Percentiles rank a stretch among this genome's conserved stretches.
These are phyloP conservation scores for Macaca fascicularis DNA, from an alignment of 2,113 vertebrate species.

Conservation along the genomic window DNA sequence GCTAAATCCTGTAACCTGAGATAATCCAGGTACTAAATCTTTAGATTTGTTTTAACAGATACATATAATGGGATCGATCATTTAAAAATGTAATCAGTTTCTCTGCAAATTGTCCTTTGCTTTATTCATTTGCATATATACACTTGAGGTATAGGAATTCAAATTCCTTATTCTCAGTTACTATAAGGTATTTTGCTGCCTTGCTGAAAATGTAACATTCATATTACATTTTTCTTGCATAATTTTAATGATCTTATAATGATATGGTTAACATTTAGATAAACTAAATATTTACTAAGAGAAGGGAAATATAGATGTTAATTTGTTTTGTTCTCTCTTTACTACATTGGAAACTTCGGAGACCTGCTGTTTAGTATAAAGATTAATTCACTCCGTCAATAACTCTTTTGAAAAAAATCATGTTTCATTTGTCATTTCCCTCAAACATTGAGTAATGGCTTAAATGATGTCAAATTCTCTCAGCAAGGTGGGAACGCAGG, in stretches of 20 bases:
- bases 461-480: slow-evolving; percentile 9
- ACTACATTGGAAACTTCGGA: neutral
- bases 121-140: neutral
- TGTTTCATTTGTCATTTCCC: slow-evolving; percentile 28
- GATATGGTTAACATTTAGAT: slow-evolving; percentile 31
- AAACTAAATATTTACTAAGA: slow-evolving; percentile 17
- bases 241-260: slow-evolving; percentile 20
- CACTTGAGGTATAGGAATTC: neutral
- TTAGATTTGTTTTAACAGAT: slow-evolving; percentile 49
- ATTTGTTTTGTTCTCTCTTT: slow-evolving; percentile 30
- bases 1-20: slow-evolving; percentile 6
- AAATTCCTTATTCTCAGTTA: neutral
- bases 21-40: neutral
- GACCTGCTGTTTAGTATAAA: slow-evolving; percentile 32
- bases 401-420: slow-evolving; percentile 33
- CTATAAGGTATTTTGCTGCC: neutral
- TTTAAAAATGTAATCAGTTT: slow-evolving; percentile 3
- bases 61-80: slow-evolving; percentile 47
- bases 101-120: slow-evolving; percentile 26
- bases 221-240: neutral
- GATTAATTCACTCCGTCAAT: slow-evolving; percentile 41
- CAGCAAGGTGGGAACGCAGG: neutral
- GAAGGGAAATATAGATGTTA: slow-evolving; percentile 29
- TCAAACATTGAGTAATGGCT: neutral
- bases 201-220: neutral